Base-by-base conservation (phyloP, 2,113 vertebrate species). In the Marcusenius ussheri region DNA sequence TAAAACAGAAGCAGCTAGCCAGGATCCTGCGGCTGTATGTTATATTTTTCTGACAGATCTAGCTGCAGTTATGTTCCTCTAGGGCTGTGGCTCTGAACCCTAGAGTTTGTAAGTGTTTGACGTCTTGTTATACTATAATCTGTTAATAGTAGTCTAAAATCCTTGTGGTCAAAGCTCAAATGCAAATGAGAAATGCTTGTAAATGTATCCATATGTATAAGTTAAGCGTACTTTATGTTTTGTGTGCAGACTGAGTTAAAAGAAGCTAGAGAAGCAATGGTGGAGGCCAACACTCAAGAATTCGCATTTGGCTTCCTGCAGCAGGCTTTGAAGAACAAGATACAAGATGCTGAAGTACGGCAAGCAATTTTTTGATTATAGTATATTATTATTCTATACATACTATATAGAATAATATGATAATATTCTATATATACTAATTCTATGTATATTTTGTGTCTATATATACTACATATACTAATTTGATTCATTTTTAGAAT, bases 241-340 rank as follows among this genome's bases (percentile, higher is more conserved):
- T 91, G 51, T 89, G 46, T 89, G 1, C 91, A 96, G 96, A 91
- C 92, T 1, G 96, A 96, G 90, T 93, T 96, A 90, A 95, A 94
- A 89, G 90, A 95, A 90, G 95, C 96, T 1, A 93, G 95, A 31
- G 94, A 95, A 27, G 83, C 95, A 53, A 96, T 96, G 96, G 92
- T 96, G 86, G 96, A 96, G 89, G 96, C 96, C 91, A 96, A 96
- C 92, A 95, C 90, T 53, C 96, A 96, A 92, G 96, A 96, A 89
- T 96, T 96, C 3, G 96, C 96, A 91, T 96, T 96, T 91, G 95
- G 93, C 91, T 96, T 93, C 88, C 94, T 96, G 2, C 94, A 96
- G 90, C 95, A 96, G 92, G 93, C 95, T 0, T 95, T 96, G 53
- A 94, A 96, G 86, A 96, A 95, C 94, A 92, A 92, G 89, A 95